Conservation (phyloP, 2,113 vertebrate species). For the Triplophysa rosa region DNA sequence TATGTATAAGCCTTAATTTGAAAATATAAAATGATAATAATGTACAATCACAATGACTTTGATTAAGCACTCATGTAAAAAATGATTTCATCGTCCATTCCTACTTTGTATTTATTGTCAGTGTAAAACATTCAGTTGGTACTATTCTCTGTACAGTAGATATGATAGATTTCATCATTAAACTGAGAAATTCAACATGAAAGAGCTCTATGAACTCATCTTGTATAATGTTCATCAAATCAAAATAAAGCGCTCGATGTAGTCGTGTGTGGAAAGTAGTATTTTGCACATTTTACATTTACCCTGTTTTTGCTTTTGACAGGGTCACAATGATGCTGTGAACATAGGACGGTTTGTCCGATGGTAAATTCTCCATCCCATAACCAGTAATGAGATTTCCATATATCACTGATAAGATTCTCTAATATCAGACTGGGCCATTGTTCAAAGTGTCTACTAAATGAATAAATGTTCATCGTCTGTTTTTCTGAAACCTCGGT, state of each 20-base stretch:
- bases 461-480: no score
- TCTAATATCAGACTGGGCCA: not conserved
- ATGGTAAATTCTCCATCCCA: not conserved
- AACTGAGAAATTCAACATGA: not conserved
- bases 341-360: conserved; percentile 2
- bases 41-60: not conserved
- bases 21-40: conserved; percentile 24
- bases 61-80: not conserved
- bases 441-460: no score
- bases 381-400: conserved; percentile 25
- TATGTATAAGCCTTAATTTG: not conserved
- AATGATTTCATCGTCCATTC: not conserved
- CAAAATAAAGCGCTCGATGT: no score
- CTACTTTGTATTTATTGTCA: conserved; percentile 28
- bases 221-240: no score
- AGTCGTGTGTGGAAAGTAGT: not conserved
- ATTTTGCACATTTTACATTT: not conserved
- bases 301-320: not conserved
- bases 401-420: conserved; percentile 29
- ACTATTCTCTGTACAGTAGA: not conserved
- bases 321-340: not conserved
- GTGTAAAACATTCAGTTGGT: not conserved
- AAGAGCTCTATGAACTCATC: not conserved
- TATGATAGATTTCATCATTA: not conserved
- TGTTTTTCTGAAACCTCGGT: no score